Evolutionary conservation across 2,797 vertebrate genomes (phyloP), one percentile per base, ranked within the genome.

Genomic region (Phalloptychus januarius): DNA sequence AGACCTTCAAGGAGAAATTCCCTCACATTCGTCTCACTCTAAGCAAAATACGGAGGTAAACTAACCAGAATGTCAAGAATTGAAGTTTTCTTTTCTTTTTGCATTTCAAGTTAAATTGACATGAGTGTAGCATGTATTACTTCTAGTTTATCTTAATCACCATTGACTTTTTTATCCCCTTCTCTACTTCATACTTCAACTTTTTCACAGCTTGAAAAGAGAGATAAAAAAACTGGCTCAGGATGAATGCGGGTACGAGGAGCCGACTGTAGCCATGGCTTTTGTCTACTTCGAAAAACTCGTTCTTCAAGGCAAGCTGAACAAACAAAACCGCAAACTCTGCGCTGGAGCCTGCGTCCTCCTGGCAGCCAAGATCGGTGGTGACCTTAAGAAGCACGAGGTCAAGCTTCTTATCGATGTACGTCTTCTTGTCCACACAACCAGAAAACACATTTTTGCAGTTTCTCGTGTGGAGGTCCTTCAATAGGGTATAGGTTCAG

Each of bases 241-340:
- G 95, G 97, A 98, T 79, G 98, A 98, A 79, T 99, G 98, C 74
- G 95, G 97, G 72, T 97, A 98, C 4, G 98, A 99, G 94, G 98
- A 99, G 83, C 97, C 97, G 58, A 99, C 98, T 0, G 97, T 99
- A 82, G 98, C 98, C 88, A 98, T 98, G 98, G 97, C 98, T 54
- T 99, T 99, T n/a, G 98, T 99, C 93, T 99, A 99, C 96, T 99
- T 99, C 54, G 98, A 99, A 93, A 99, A 99, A 92, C 97, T 99
- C 0, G 97, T 98, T 82, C 97, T 99, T 86, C 98, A 97, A 92
- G 98, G 98, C 76, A 99, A 99, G 88, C 96, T 99, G 52, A 96
- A 99, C 96, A 99, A 99, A 88, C 98, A 99, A 94, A 99, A 99
- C 91, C 97, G 98, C 78, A 99, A 99, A 88, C 97, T 99, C 71